Base-by-base conservation (phyloP, 1,140 invertebrate genomes). In the Tetramorium parvispinum region DNA sequence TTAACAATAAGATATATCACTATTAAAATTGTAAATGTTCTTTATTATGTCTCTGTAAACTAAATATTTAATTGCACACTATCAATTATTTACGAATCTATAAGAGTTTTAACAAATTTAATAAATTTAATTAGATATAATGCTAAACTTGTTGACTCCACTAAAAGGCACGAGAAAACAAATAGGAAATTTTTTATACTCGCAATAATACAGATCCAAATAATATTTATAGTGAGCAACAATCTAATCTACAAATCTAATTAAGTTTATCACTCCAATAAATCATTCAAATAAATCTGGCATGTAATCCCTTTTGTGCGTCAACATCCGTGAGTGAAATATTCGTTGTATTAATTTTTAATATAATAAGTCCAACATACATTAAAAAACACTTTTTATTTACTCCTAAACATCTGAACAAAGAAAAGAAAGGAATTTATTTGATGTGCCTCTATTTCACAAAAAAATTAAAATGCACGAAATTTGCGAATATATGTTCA, bases 221-320 rank as follows among this genome's bases (percentile, higher is more conserved):
- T 40, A 24, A 57, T 32, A 46, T 77, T 49, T 79, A 79, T 16
- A 16, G 11, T 66, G 27, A 46, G 43, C n/a, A 79, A 68, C n/a
- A 79, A 68, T 66, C 43, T 53, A 68, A 68, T 68, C 46, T 40
- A 55, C 8, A 81, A 68, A 66, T 53, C 43, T 11, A 53, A 40
- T 81, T 70, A 70, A 53, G 16, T 11, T 68, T 81, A 40, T 68
- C 40, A 13, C 7, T 7, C 1, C 16, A 55, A 70, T 81, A 81
- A 70, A 81, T 53, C 46, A 43, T 18, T 53, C 63, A 24, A 70
- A 81, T 13, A 81, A 53, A 81, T 70, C 32, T 70, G 16, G 6
- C 8, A 53, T 46, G 10, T 53, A 46, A 6, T 24, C n/a, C n/a
- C 18, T 46, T 13, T 37, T 40, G 24, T 57, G n/a, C 6, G 32